phyloP scores from a whole-genome alignment of 2,113 vertebrate genomes.

The Oncorhynchus kisutch region DNA sequence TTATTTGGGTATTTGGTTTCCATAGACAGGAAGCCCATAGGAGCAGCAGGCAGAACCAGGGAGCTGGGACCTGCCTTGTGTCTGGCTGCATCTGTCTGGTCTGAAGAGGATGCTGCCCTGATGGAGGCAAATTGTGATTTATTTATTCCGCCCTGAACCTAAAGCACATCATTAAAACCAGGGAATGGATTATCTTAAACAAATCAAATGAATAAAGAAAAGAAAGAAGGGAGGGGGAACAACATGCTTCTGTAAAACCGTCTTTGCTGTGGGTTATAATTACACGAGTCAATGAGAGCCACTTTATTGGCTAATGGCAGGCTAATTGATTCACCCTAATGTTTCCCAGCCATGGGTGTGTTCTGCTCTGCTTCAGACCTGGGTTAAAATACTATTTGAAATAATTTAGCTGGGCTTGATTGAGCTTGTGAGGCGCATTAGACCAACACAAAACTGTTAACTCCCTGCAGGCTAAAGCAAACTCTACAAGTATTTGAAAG shows the following conservation, averaged over 20 bases:
- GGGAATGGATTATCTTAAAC: conserved; percentile 70
- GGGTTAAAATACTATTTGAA: too few relatives aligned
- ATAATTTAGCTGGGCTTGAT: too few relatives aligned
- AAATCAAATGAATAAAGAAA: conserved; percentile 70
- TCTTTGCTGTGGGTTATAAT: conserved; percentile 76
- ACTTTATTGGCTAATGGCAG: conserved; percentile 72
- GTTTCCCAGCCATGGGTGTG: conserved; percentile 65
- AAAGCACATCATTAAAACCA: conserved; percentile 73
- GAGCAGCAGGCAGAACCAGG: neutral
- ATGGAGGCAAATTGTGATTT: conserved; percentile 59
- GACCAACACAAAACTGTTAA: too few relatives aligned
- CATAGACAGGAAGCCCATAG: neutral
- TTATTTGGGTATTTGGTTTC: too few relatives aligned
- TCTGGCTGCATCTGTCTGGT: neutral
- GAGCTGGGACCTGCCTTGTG: conserved; percentile 15
- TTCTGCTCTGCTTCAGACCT: conserved; percentile 19
- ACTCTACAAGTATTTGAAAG: too few relatives aligned
- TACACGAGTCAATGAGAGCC: conserved; percentile 73
- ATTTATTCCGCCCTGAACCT: conserved; percentile 63
- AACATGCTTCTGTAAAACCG: conserved; percentile 59
- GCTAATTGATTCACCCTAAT: conserved; percentile 78
- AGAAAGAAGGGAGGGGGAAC: conserved; percentile 25
- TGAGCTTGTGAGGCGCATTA: too few relatives aligned
- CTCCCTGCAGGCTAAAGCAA: too few relatives aligned
- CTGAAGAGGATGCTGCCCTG: conserved; percentile 1